These are phyloP conservation scores for Aphelinus certus DNA, from an alignment of 1,140 invertebrate species.

Conservation along the genomic window DNA sequence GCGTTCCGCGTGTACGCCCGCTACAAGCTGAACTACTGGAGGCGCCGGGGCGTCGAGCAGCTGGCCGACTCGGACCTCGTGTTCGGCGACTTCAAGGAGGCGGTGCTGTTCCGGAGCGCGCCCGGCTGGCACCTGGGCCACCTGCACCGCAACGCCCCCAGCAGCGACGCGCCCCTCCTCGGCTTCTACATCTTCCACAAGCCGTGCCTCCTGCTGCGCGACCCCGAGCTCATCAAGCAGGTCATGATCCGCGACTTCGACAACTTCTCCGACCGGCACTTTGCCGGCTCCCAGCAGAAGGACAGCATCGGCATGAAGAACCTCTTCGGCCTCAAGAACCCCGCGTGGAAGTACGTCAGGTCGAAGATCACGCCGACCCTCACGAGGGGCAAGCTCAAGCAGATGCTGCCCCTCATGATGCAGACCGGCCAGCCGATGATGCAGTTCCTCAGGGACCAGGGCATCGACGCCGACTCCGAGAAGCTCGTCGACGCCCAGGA, in stretches of 20 bases:
- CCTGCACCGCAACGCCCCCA: constrained; percentile 34
- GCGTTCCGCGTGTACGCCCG: constrained; percentile 40
- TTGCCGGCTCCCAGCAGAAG: constrained; percentile 44
- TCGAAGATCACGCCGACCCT: constrained; percentile 62
- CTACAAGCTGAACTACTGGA: constrained; percentile 47
- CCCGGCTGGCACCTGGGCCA: constrained; percentile 60
- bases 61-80: constrained; percentile 16
- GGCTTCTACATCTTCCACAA: constrained; percentile 54
- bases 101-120: constrained; percentile 42
- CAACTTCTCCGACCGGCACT: constrained; percentile 61
- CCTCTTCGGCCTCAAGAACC: constrained; percentile 56
- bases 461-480: constrained; percentile 1
- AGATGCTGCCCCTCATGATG: constrained; percentile 59
- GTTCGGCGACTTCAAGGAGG: constrained; percentile 51
- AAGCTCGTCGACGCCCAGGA: constrained; percentile 59
- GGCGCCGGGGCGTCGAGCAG: constrained; percentile 40
- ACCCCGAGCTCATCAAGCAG: constrained; percentile 49
- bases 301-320: constrained; percentile 55
- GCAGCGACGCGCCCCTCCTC: constrained; percentile 32
- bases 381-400: constrained; percentile 44
- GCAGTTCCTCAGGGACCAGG: constrained; percentile 44
- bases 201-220: constrained; percentile 47
- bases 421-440: constrained; percentile 55
- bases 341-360: constrained; percentile 61
- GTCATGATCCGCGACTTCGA: constrained; percentile 66